Conservation (phyloP, 2,888 invertebrate species). For the Pterostichus niger region DNA sequence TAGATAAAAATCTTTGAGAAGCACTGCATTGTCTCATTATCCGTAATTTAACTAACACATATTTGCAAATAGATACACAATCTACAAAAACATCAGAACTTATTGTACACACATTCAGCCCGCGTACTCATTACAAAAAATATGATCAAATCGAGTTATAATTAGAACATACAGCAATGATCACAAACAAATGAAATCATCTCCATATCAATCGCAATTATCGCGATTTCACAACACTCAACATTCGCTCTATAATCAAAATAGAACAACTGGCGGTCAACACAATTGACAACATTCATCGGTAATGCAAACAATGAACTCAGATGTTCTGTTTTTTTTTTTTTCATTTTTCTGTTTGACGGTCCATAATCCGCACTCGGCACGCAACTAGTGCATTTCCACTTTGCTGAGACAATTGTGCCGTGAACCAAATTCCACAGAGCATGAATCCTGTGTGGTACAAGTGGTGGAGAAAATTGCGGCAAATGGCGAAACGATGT, state of each 20-base stretch:
- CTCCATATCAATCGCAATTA: slow-evolving; percentile 5
- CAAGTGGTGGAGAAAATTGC: slow-evolving; percentile 11
- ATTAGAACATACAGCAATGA: background rate
- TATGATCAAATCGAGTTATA: background rate
- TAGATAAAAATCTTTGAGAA: background rate
- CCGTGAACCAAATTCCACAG: slow-evolving; percentile 47
- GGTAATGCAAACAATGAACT: slow-evolving; percentile 37
- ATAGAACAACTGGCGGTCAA: slow-evolving; percentile 3
- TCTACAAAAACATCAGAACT: background rate
- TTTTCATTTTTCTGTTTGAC: slow-evolving; percentile 24
- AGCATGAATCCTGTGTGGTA: slow-evolving; percentile 25
- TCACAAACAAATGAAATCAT: slow-evolving; percentile 16
- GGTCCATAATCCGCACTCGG: background rate
- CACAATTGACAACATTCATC: slow-evolving; percentile 12
- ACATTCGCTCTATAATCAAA: background rate
- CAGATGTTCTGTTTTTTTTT: slow-evolving; percentile 30
- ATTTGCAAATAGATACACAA: slow-evolving; percentile 1
- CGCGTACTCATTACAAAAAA: background rate
- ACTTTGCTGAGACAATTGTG: slow-evolving; percentile 1
- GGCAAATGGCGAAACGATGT: slow-evolving; percentile 11
- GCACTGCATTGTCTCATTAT: background rate
- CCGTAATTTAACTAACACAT: slow-evolving; percentile 1
- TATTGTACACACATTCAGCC: background rate
- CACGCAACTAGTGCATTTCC: slow-evolving; percentile 43
- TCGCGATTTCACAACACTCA: background rate